phyloP scores from a whole-genome alignment of 2,888 invertebrate genomes.

The Hololepta plana region DNA sequence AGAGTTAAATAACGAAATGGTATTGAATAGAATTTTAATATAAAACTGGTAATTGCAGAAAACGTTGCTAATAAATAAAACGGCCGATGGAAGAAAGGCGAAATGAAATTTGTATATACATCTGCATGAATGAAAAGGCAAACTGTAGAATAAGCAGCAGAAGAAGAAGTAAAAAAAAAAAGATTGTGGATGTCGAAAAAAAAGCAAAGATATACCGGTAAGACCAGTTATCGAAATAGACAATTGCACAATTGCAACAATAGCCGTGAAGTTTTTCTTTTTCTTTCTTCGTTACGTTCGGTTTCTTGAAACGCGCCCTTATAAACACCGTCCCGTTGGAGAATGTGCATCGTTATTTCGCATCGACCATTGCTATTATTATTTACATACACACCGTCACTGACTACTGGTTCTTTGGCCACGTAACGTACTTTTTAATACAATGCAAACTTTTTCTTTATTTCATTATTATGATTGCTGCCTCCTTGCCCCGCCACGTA shows the following conservation, averaged over 20 bases:
- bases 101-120: too few species aligned
- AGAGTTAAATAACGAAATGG: too few species aligned
- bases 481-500: neutral
- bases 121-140: too few species aligned
- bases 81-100: too few species aligned
- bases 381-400: constrained; percentile 6
- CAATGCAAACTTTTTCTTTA: constrained; percentile 7
- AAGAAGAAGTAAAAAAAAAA: neutral
- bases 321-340: constrained; percentile 7
- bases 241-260: constrained; percentile 7
- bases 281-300: too few species aligned
- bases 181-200: neutral
- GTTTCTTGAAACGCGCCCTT: too few species aligned
- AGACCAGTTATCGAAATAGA: constrained; percentile 7
- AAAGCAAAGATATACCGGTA: constrained; percentile 6
- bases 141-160: too few species aligned
- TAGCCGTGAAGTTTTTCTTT: too few species aligned
- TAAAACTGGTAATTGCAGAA: too few species aligned
- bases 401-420: constrained; percentile 5
- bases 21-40: too few species aligned
- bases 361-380: constrained; percentile 3
- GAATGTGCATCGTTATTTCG: constrained; percentile 7
- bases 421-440: constrained; percentile 7
- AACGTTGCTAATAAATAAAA: too few species aligned
- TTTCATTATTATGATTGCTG: too few species aligned